Base-by-base conservation (phyloP, 64 coral and sea anemone genomes). In the Stylophora pistillata region DNA sequence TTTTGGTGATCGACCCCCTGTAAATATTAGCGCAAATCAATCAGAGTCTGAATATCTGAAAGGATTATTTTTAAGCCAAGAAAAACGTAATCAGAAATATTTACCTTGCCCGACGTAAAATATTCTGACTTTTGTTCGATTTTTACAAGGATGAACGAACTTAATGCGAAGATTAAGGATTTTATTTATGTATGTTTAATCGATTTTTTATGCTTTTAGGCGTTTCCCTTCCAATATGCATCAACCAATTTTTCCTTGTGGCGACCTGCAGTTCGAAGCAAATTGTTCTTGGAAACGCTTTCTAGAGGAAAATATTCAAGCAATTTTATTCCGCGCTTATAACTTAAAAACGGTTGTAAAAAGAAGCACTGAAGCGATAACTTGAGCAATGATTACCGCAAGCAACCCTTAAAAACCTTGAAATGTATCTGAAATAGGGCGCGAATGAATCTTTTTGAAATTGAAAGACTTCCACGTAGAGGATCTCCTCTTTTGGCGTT, bases 11-110 rank as follows among this genome's bases (percentile, higher is more conserved):
- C 56, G 16, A 47, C 75, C 75, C 75, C 75, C 75, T 78, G 75
- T 56, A 23, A 78, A 78, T 78, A 78, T 68, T 68, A 78, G 13
- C 13, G 13, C 56, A 55, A 78, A 55, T 78, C 53, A 78, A 56
- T 78, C n/a, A 17, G 53, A 56, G 13, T 13, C 27, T 56, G 47
- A 66, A 21, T 77, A 77, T 27, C 17, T 27, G 55, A 56, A 78
- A 30, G 56, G 53, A 78, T 26, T 5, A 29, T 27, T 56, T 57
- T 53, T 78, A 78, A 26, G 75, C 14, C 27, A 25, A 23, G 12
- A 2, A 28, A 68, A 68, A 68, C 5, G 7, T 21, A 68, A 68
- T 68, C 21, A 25, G 56, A 52, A 18, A 1, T 10, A 20, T 21
- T 18, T 26, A 13, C 17, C 23, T 53, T 53, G 5, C 20, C 6